Conservation (phyloP, 2,888 invertebrate genomes). For the Campopleginae sp. region DNA sequence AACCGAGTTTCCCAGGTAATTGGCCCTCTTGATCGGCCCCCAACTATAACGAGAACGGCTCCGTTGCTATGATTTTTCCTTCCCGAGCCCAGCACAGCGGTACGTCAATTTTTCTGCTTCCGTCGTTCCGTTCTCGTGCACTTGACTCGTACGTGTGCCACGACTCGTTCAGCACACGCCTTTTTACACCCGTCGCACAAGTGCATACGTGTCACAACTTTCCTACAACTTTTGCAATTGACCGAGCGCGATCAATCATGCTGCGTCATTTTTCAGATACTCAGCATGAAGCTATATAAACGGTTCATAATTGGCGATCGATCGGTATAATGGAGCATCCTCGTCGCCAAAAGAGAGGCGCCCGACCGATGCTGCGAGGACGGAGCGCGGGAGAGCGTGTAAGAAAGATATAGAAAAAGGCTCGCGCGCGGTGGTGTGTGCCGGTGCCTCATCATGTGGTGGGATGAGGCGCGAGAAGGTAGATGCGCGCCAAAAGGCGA, state of each 20-base stretch:
- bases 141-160: constrained; percentile 43
- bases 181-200: too few species aligned
- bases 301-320: constrained; percentile 69
- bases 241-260: constrained; percentile 49
- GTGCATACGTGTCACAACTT: neutral
- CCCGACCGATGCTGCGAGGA: constrained; percentile 20
- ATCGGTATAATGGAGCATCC: constrained; percentile 55
- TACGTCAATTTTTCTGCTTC: constrained; percentile 49
- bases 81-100: constrained; percentile 42
- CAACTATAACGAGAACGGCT: constrained; percentile 59
- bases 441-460: neutral
- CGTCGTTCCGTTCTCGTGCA: constrained; percentile 33
- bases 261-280: constrained; percentile 45
- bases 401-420: constrained; percentile 55
- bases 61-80: constrained; percentile 49
- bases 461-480: constrained; percentile 29
- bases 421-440: neutral
- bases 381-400: constrained; percentile 16
- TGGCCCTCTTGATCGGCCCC: constrained; percentile 83
- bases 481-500: constrained; percentile 30
- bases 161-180: constrained; percentile 37
- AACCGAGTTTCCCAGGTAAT: constrained; percentile 76
- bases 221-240: too few species aligned
- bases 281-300: too few species aligned
- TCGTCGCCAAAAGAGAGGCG: constrained; percentile 41